A percentile compares a stretch with the other conserved stretches of the same genome.
phyloP scores from a whole-genome alignment of 1,140 invertebrate species.

The Drosophila tropicalis region DNA sequence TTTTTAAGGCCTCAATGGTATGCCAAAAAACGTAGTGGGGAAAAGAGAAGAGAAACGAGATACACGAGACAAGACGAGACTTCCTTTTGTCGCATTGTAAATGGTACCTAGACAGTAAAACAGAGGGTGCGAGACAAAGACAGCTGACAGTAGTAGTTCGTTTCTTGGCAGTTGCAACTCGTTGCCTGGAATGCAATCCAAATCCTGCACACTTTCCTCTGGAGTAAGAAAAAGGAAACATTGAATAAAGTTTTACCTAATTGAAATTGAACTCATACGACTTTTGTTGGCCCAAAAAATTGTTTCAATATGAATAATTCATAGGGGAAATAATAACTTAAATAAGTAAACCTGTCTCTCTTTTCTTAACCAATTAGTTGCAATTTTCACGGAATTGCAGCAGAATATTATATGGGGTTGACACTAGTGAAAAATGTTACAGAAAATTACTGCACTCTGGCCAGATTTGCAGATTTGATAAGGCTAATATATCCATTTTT shows the following conservation, averaged over 20 bases:
- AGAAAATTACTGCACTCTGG: too few species aligned
- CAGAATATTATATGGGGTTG: too few species aligned
- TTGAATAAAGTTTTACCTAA: constrained; percentile 17
- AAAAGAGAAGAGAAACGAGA: background rate
- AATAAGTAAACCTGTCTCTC: background rate
- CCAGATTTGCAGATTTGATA: background rate
- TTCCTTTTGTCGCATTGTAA: constrained; percentile 65
- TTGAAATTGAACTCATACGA: constrained; percentile 17
- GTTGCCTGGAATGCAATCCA: constrained; percentile 4
- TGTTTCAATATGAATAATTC: constrained; percentile 1
- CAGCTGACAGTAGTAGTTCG: constrained; percentile 8
- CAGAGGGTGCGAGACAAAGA: background rate
- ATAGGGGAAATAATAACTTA: background rate
- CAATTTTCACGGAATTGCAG: too few species aligned
- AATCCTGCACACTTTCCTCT: background rate
- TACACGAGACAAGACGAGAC: constrained; percentile 20
- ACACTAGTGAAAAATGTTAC: too few species aligned
- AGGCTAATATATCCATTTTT: too few species aligned
- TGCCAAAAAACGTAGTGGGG: constrained; percentile 33
- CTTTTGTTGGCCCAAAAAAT: background rate
- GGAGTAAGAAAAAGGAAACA: constrained; percentile 16
- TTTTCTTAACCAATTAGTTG: background rate
- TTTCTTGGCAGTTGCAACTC: constrained; percentile 34
- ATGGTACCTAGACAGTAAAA: constrained; percentile 33
- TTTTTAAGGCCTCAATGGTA: constrained; percentile 36